Percentiles rank a stretch among this genome's conserved stretches.
Evolutionary conservation across 2,797 vertebrate genomes (phyloP).

Genomic region (Orientallactaga sibirica): DNA sequence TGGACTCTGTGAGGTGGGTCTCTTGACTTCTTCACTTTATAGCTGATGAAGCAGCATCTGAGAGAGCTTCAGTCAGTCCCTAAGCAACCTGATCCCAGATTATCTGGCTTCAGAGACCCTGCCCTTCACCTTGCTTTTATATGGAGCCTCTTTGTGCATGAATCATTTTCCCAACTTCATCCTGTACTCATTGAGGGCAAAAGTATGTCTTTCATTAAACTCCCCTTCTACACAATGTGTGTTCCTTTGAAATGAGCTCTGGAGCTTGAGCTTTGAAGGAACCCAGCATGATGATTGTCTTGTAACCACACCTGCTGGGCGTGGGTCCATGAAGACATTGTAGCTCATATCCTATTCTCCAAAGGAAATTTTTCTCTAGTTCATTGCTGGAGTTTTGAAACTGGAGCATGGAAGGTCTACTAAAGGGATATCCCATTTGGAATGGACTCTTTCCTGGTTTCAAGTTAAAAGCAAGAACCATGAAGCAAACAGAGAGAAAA

Average conservation of each 20-base stretch:
- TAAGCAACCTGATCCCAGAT: not conserved
- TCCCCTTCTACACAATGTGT: not conserved
- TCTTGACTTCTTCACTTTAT: not conserved
- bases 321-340: not conserved
- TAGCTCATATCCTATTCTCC: not conserved
- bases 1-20: not conserved
- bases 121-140: not conserved
- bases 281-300: not conserved
- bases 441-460: not conserved
- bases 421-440: conserved; percentile 36
- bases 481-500: conserved; percentile 50
- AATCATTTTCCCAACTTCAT: not conserved
- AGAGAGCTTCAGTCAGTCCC: not conserved
- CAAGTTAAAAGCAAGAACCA: conserved; percentile 69
- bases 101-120: not conserved
- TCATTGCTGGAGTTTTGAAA: conserved; percentile 68
- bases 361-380: conserved; percentile 51
- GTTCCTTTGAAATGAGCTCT: not conserved
- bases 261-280: too few relatives aligned
- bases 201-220: not conserved
- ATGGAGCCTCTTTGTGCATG: not conserved
- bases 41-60: not conserved
- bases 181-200: not conserved
- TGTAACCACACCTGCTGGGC: not conserved
- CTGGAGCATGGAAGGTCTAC: conserved; percentile 47